Percentiles rank a stretch among this genome's conserved stretches.
Evolutionary conservation across 2,113 vertebrate genomes (phyloP).

Genomic region (Myrmophylax atrothorax): DNA sequence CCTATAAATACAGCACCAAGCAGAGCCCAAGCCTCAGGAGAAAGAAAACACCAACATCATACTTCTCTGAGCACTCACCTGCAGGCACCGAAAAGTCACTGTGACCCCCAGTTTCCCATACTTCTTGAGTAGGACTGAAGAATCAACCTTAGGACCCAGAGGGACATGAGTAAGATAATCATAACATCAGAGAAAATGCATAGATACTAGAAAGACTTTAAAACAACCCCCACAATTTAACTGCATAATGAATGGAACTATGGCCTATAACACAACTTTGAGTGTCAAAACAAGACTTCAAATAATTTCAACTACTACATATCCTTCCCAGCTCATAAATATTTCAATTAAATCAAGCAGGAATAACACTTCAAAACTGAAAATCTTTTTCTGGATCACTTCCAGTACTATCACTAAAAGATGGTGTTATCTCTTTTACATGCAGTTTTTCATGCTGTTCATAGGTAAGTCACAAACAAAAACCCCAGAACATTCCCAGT

Average conservation of each 20-base stretch:
- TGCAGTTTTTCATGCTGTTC: not conserved
- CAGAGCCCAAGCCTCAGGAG: not conserved
- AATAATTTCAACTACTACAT: not conserved
- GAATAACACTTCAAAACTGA: not conserved
- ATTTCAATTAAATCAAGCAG: not conserved
- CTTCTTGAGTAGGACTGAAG: not conserved
- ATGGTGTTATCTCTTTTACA: not conserved
- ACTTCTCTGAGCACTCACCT: not conserved
- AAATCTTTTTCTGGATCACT: not conserved
- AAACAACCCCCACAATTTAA: not conserved
- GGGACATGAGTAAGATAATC: not conserved
- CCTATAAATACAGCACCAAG: not conserved
- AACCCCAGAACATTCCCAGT: not conserved
- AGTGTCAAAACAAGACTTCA: not conserved
- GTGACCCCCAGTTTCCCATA: not conserved
- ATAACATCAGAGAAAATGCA: not conserved
- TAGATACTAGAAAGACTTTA: not conserved
- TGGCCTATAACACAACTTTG: not conserved
- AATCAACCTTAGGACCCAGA: not conserved
- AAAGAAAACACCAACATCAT: not conserved
- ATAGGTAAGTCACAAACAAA: not conserved
- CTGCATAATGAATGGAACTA: not conserved
- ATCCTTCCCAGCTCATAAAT: not conserved
- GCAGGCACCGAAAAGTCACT: not conserved
- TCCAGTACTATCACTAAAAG: not conserved